Conservation (phyloP, 2,797 vertebrate genomes). For the Sebastes taczanowskii region DNA sequence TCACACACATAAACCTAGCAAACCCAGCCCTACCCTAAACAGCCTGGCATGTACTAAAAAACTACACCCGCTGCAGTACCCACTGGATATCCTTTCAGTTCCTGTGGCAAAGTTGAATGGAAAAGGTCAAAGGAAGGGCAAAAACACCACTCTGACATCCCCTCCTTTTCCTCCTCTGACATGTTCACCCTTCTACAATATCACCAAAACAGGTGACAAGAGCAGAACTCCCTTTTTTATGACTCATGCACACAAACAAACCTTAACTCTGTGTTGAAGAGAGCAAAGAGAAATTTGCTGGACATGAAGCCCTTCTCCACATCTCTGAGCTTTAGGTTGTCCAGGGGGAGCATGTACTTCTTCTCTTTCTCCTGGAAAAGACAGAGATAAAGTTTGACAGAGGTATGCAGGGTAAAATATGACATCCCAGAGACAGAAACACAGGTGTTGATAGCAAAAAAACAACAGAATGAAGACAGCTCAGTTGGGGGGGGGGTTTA, state of each 20-base stretch:
- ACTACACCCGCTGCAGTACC: conserved; percentile 18
- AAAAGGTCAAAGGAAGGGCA: conserved; percentile 58
- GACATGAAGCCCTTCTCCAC: conserved; percentile 88
- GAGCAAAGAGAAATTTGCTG: conserved; percentile 89
- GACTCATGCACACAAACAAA: conserved; percentile 51
- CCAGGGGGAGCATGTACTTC: conserved; percentile 90
- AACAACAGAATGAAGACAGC: conserved; percentile 12
- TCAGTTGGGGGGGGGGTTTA: conserved; percentile 16
- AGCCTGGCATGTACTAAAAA: conserved; percentile 34
- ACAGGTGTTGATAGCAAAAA: conserved; percentile 47
- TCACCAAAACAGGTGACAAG: conserved; percentile 50
- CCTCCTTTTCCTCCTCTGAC: conserved; percentile 30
- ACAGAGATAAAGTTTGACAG: conserved; percentile 62
- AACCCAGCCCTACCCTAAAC: conserved; percentile 41
- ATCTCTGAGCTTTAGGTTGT: conserved; percentile 89
- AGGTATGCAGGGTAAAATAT: conserved; percentile 51
- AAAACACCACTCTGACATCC: conserved; percentile 18
- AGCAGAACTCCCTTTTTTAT: conserved; percentile 52
- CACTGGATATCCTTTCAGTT: conserved; percentile 51
- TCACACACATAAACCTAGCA: conserved; percentile 57
- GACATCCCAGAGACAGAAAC: conserved; percentile 26
- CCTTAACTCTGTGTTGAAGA: conserved; percentile 93
- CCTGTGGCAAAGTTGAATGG: conserved; percentile 52
- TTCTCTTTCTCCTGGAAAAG: conserved; percentile 88
- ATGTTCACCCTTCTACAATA: conserved; percentile 46